Evolutionary conservation across 1,140 invertebrate genomes (phyloP), one percentile per base, ranked within the genome.

Genomic region (Orchesella cincta): DNA sequence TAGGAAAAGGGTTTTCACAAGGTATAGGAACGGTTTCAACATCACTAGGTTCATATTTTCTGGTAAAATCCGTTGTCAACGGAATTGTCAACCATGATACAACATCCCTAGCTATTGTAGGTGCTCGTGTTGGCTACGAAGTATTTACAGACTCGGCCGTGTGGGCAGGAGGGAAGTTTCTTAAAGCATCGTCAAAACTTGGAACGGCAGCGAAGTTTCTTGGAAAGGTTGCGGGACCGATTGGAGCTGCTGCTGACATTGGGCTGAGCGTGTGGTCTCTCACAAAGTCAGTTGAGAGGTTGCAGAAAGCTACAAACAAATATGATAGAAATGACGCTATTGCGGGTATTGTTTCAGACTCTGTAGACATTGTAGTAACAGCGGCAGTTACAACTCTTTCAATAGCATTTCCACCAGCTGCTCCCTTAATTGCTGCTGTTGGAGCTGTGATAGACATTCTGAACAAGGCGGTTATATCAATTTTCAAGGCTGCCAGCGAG

Each of bases 291-390:
- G 23, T 62, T 14, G 12, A 28, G n/a, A n/a, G 29, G 16, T 26
- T 62, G 1, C 72, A 77, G 5, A n/a, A 26, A 0, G 2, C 67
- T 23, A 73, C 23, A 0, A 46, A 46, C 20, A 73, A 62, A 74
- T 74, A 39, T 28, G 76, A 77, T 18, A 36, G 73, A n/a, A 74
- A 73, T 46, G 76, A 77, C 31, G 76, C 76, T 12, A 74, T 77
- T 18, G 71, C 72, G 1, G 57, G 62, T 26, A 74, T 77, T 39
- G 57, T 77, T 31, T 20, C 23, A 18, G 71, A 57, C 20, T 57
- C 71, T 16, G 18, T 77, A 1, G 72, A 74, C 34, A 77, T 77
- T 64, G 76, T 54, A 1, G 64, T 74, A 8, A 62, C 76, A 26
- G 8, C 28, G 1, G 54, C 33, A 0, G 76, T 67, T 18, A 31